Base-by-base conservation (phyloP, 2,888 invertebrate species). In the Microplitis manilae region DNA sequence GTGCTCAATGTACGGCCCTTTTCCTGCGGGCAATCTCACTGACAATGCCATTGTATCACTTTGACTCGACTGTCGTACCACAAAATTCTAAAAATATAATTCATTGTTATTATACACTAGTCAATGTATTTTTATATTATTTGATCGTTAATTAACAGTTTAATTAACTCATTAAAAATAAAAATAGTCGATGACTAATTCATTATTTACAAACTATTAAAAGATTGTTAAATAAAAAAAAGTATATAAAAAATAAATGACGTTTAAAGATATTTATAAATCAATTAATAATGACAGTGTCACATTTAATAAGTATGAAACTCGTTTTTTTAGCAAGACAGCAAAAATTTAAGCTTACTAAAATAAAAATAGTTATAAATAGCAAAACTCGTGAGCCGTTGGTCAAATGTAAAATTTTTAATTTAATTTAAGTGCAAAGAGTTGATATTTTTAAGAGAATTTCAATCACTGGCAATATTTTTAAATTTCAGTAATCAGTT, bases 1-100 rank as follows among this genome's bases (percentile, higher is more conserved):
- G 91, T 98, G 98, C 89, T 98, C 98, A 87, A 98, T 97, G 90
- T 97, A 97, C 7, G 96, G 96, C 1, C 96, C 96, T 86, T 95
- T 96, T 85, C 95, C 95, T 20, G 94, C 93, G 0, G 97, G 96
- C 80, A 97, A 92, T 9, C 97, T 94, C 68, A 98, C 97, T 69
- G 97, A 97, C 82, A 98, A 94, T 62, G 98, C 98, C 97, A 98
- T 97, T 74, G 98, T 97, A 85, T 96, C 95, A 64, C 95, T 93
- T 89, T 97, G 97, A 86, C 97, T 97, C 64, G 98, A 98, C 87
- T 97, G 96, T 68, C 98, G 94, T 61, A 98, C 98, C 72, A 98
- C 96, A 88, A 98, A 98, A 88, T 96, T 97, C 96, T 97, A 92
- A 39, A 92, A 87, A 67, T 59, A 62, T n/a, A n/a, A n/a, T n/a